Percentiles rank a stretch among this genome's conserved stretches.
These are phyloP conservation scores for Antidorcas marsupialis DNA, from an alignment of 2,113 vertebrate species.

Conservation along the genomic window DNA sequence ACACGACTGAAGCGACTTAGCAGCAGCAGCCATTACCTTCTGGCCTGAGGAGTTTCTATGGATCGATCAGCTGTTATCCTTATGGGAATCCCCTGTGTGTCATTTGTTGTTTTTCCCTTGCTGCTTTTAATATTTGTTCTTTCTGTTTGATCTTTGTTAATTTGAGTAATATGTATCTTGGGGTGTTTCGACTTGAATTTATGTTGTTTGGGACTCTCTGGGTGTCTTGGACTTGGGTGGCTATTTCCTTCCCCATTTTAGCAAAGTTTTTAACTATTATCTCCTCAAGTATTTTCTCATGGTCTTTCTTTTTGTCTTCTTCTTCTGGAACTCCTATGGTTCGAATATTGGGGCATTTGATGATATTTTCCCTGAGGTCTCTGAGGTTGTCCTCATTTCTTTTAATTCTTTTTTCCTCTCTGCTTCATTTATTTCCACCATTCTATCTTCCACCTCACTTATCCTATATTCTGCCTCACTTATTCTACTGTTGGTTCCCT, in stretches of 20 bases:
- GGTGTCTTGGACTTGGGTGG: not conserved
- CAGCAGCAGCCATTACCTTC: not conserved
- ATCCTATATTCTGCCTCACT: too few species aligned
- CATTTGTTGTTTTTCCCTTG: not conserved
- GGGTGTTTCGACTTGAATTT: rapidly evolving
- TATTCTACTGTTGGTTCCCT: too few species aligned
- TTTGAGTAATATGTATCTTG: not conserved
- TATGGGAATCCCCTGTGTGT: not conserved
- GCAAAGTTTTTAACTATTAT: not conserved
- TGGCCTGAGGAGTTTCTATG: not conserved
- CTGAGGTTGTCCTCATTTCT: not conserved
- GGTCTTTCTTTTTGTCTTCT: not conserved
- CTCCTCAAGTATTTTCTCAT: not conserved
- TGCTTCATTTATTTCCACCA: not conserved
- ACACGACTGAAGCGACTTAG: too few species aligned
- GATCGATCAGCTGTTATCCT: not conserved
- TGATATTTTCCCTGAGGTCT: not conserved
- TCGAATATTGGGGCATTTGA: rapidly evolving
- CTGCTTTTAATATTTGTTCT: not conserved
- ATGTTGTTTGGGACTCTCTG: not conserved
- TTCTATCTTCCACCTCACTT: too few species aligned
- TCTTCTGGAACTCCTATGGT: not conserved
- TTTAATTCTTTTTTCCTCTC: not conserved
- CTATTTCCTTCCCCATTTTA: not conserved
- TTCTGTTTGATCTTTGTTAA: not conserved